Evolutionary conservation across 2,113 vertebrate genomes (phyloP).

Genomic region (Leptobrachium ailaonicum): DNA sequence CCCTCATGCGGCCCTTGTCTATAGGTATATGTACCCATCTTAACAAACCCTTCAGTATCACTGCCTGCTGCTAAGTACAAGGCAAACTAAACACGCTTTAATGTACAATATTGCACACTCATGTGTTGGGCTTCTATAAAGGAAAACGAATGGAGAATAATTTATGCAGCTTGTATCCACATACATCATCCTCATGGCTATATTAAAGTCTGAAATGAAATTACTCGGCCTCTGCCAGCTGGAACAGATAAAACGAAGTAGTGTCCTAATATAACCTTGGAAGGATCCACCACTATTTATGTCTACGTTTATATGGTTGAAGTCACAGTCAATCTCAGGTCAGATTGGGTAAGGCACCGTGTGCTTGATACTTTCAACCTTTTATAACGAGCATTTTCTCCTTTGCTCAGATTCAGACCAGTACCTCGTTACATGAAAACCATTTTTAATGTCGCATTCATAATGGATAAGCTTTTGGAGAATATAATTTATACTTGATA

Average conservation of each 20-base stretch:
- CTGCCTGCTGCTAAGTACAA: not conserved
- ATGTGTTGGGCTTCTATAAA: not conserved
- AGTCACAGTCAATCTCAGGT: slow-evolving; percentile 7
- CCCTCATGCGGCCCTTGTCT: too few species aligned
- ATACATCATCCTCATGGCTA: not conserved
- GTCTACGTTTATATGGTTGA: slow-evolving; percentile 18
- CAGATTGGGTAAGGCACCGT: not conserved
- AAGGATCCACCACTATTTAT: slow-evolving; percentile 20
- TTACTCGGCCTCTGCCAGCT: slow-evolving; percentile 14
- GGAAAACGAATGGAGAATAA: not conserved
- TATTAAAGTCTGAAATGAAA: slow-evolving; percentile 12
- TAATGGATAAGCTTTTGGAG: too few species aligned
- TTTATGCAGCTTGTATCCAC: not conserved
- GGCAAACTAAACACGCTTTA: not conserved
- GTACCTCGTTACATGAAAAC: too few species aligned
- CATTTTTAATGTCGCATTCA: too few species aligned
- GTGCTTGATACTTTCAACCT: not conserved
- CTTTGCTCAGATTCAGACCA: too few species aligned
- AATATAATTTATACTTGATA: too few species aligned
- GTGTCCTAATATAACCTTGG: slow-evolving; percentile 36
- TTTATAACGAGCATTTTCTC: too few species aligned
- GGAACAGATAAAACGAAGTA: slow-evolving; percentile 14
- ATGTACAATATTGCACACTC: not conserved
- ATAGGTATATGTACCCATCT: too few species aligned
- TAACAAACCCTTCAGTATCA: too few species aligned